Evolutionary conservation across 2,888 invertebrate genomes (phyloP), one percentile per base, ranked within the genome.

Genomic region (Eubasilissa splendida): DNA sequence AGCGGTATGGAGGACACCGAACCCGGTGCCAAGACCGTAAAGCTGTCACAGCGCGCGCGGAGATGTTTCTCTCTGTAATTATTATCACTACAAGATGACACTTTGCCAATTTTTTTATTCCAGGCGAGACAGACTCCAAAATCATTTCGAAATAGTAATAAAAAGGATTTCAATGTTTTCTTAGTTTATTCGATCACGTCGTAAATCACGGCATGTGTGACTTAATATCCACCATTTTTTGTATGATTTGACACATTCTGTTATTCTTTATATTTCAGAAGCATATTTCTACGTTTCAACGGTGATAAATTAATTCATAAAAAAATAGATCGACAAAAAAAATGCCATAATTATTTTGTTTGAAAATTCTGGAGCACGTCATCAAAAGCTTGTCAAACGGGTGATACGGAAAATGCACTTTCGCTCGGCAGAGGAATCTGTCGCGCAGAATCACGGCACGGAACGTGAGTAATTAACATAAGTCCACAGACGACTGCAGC

Each of bases 1-100:
- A 74, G 54, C 59, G 71, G n/a, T 71, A 22, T 56, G 75, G 83
- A 81, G 83, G 83, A 81, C 83, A 81, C 79, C 83, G 83, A 83
- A 83, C 83, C 77, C 77, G 54, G 76, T 83, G 83, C 83, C 83
- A 83, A 81, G 66, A 78, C 80, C 75, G 83, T 83, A 83, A 83
- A 83, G 60, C 83, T 83, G 83, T 83, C 83, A 83, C 58, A 58
- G 77, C 50, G 77, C 31, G 54, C 71, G 71, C 73, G 11, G 78
- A 79, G 75, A 79, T 75, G 79, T 74, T 79, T 56, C 31, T 58
- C 59, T 22, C 66, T 33, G 63, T 75, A 80, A 75, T 80, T 68
- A 80, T 75, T 80, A 80, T 68, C 80, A 60, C 65, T 33, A 56
- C 75, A 59, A 60, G 54, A 71, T 80, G 76, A 80, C 76, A 63